Evolutionary conservation across 2,113 vertebrate genomes (phyloP).

Genomic region (Perognathus longimembris): DNA sequence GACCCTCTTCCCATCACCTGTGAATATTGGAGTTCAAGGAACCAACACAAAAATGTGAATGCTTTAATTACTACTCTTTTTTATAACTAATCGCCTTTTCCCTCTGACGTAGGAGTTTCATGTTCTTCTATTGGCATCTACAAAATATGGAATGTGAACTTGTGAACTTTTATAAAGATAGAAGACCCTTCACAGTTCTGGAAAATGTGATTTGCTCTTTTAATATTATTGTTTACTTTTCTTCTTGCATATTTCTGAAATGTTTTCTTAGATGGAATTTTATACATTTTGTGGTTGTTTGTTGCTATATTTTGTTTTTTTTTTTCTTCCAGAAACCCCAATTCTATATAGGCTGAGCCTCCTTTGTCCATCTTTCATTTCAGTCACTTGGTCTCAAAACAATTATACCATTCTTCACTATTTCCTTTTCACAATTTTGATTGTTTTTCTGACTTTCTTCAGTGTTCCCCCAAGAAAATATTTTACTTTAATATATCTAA

Average conservation of each 20-base stretch:
- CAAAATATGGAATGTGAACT: background rate
- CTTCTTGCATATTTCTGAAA: background rate
- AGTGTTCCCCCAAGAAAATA: background rate
- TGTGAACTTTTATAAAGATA: background rate
- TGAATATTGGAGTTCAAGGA: background rate
- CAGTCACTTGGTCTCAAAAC: background rate
- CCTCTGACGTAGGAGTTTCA: background rate
- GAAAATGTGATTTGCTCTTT: background rate
- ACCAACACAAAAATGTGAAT: background rate
- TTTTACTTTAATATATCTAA: background rate
- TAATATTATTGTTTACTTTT: background rate
- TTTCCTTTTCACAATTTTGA: constrained; percentile 3
- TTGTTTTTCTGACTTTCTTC: background rate
- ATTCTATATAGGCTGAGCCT: background rate
- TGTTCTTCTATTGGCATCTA: background rate
- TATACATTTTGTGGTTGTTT: background rate
- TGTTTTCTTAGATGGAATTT: background rate
- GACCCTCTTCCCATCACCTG: background rate
- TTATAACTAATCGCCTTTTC: background rate
- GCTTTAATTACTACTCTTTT: background rate
- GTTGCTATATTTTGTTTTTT: background rate
- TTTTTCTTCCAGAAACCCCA: background rate
- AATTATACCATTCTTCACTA: constrained; percentile 8
- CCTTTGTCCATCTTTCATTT: constrained; percentile 15
- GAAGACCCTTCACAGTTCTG: background rate